Conservation (phyloP, 2,797 vertebrate species). For the Uromys caudimaculatus region DNA sequence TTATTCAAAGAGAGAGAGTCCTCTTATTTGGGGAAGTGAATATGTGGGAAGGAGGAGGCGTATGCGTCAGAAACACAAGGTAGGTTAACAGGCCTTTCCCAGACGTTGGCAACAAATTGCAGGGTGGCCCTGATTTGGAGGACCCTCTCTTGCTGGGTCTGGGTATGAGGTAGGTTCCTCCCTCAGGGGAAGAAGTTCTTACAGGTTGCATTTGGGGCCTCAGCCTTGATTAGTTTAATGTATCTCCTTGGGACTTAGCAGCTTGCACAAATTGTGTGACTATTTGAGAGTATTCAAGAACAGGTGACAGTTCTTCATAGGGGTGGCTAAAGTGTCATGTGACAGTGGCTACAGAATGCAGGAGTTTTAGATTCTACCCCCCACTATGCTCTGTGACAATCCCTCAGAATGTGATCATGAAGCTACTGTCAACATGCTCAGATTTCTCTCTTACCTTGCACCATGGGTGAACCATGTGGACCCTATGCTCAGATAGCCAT, state of each 20-base stretch:
- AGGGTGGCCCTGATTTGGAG: neutral
- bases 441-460: neutral
- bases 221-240: neutral
- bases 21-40: too few species aligned
- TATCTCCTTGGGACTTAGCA: neutral
- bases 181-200: neutral
- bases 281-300: neutral
- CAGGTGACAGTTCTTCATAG: fast-evolving
- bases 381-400: fast-evolving
- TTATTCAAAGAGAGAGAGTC: fast-evolving
- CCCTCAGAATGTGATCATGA: neutral
- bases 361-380: neutral
- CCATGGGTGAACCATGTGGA: neutral
- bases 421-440: fast-evolving
- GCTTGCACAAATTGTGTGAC: too few species aligned
- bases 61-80: neutral
- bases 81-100: fast-evolving
- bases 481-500: neutral
- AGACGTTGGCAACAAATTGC: neutral
- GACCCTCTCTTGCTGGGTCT: fast-evolving
- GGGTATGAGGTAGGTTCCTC: neutral
- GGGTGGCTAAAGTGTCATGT: neutral
- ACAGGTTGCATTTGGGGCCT: neutral
- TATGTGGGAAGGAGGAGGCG: fast-evolving
- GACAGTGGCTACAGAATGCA: too few species aligned